Percentiles rank a stretch among this genome's conserved stretches.
Conservation (phyloP, 64 coral and sea anemone species). For the Platygyra sinensis region DNA sequence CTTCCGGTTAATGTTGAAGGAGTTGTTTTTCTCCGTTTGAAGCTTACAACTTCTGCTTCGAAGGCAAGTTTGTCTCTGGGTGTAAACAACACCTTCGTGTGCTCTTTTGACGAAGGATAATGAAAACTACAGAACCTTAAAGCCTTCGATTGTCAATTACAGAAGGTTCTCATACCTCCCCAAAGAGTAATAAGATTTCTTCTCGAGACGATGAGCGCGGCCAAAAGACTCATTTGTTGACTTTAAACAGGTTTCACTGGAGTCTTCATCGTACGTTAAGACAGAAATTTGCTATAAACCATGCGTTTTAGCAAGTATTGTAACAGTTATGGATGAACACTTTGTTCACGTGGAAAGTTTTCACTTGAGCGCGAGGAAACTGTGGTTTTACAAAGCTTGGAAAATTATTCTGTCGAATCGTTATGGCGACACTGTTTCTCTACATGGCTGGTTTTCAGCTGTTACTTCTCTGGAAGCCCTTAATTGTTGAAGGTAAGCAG, state of each 20-base stretch:
- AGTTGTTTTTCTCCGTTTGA: background rate
- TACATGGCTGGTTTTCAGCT: conserved; percentile 8
- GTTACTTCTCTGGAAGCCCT: background rate
- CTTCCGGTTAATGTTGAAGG: background rate
- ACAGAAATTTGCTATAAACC: background rate
- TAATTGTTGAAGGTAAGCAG: conserved; percentile 38
- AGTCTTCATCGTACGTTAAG: background rate
- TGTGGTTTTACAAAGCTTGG: background rate
- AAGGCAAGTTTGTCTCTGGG: background rate
- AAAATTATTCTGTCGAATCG: background rate
- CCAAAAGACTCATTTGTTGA: background rate
- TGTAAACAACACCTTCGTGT: background rate
- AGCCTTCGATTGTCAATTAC: background rate
- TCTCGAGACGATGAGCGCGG: background rate
- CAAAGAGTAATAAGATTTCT: background rate
- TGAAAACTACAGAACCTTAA: background rate
- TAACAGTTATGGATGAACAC: background rate
- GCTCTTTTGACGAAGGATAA: background rate
- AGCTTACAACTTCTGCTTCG: background rate
- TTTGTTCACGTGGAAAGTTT: background rate
- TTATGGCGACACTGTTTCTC: conserved; percentile 37
- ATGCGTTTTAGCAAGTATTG: background rate
- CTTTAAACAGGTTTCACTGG: conserved; percentile 13
- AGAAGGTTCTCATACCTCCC: conserved; percentile 3
- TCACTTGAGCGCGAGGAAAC: background rate